Base-by-base conservation (phyloP, 2,888 invertebrate species). In the Brachynemurus nebulosus region DNA sequence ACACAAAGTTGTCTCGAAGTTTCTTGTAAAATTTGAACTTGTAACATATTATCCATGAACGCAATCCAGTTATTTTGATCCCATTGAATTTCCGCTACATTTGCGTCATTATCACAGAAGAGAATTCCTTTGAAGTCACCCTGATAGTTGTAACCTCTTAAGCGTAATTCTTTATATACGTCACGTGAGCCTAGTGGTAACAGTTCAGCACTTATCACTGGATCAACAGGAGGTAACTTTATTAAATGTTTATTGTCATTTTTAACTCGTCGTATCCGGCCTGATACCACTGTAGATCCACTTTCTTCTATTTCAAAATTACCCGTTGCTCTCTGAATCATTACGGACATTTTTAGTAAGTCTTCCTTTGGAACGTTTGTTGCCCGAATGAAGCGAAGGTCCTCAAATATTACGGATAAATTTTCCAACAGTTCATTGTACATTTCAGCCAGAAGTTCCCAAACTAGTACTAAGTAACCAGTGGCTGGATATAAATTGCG, bases 31-130 rank as follows among this genome's bases (percentile, higher is more conserved):
- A 90, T 77, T n/a, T 54, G 54, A 54, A 86, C 66, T 55, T 83
- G 83, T 11, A 93, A 68, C 78, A 93, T 81, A 27, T 84, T 83
- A 65, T 93, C 92, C 66, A 93, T 74, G 62, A 89, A 89, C 2
- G 85, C 74, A 7, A 86, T 79, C 91, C 91, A 93, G 64, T 88
- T 86, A 14, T 55, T 55, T 1, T 57, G 56, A 7, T 60, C 60
- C 55, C 59, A 59, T 42, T 59, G 52, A 20, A 56, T 50, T 4
- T 48, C 48, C 19, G 53, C 52, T 4, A 55, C 42, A 4, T 59
- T 58, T 17, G 59, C 54, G 1, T 55, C 50, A 12, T 63, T 45
- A 9, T 46, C 54, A 14, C 63, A 40, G 27, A 46, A 54, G 44
- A 63, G 59, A 19, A 65, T 55, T 3, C 51, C 47, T 42, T 59